Evolutionary conservation across 1,140 invertebrate species (phyloP).

Genomic region (Trachelipus rathkii): DNA sequence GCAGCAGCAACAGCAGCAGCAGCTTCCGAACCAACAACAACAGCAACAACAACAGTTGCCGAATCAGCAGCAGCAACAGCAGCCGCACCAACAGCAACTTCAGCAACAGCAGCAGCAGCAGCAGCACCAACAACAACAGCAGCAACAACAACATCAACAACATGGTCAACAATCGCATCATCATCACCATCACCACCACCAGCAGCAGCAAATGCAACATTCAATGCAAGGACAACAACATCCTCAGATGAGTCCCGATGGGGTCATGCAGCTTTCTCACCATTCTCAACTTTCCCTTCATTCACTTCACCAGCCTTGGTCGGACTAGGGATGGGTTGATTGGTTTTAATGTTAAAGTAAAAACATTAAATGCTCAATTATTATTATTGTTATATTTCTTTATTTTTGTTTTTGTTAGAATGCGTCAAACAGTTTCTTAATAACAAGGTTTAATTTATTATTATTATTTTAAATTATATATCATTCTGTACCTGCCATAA

Average conservation of each 20-base stretch:
- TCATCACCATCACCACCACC: not conserved
- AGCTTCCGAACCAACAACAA: conserved; percentile 39
- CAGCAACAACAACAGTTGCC: conserved; percentile 39
- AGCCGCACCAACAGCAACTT: conserved; percentile 37
- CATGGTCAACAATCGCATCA: not conserved
- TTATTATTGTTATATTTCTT: not conserved
- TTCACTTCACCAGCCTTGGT: conserved; percentile 45
- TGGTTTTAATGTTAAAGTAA: not conserved
- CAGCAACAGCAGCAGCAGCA: conserved; percentile 37
- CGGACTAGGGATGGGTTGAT: conserved; percentile 35
- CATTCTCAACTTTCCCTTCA: conserved; percentile 38
- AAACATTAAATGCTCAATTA: not conserved
- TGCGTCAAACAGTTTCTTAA: not conserved
- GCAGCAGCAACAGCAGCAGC: conserved; percentile 40
- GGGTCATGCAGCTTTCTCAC: conserved; percentile 26
- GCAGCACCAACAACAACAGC: conserved; percentile 38
- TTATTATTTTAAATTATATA: too few species aligned
- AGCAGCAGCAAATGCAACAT: conserved; percentile 32
- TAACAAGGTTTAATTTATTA: too few species aligned
- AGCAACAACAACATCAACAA: not conserved
- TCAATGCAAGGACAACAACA: conserved; percentile 31
- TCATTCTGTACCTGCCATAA: too few species aligned
- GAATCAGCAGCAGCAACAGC: conserved; percentile 32
- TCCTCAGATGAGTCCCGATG: conserved; percentile 16
- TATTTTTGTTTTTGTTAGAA: not conserved